Conservation (phyloP, 2,113 vertebrate genomes). For the Tupaia chinensis region DNA sequence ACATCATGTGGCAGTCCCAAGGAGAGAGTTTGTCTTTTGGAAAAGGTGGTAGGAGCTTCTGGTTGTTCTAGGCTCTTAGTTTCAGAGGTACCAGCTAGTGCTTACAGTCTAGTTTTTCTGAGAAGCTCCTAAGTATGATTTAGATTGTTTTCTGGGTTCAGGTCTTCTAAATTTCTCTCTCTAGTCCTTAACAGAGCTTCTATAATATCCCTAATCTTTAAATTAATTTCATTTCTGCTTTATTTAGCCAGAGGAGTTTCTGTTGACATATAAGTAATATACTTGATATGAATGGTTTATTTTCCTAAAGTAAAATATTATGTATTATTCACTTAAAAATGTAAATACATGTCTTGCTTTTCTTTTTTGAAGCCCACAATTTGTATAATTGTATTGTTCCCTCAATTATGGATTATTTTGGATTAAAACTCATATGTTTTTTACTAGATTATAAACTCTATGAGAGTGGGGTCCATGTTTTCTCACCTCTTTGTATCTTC, state of each 20-base stretch:
- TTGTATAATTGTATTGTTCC: conserved; percentile 9
- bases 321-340: conserved; percentile 48
- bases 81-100: background rate
- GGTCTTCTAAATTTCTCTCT: background rate
- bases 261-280: conserved; percentile 13
- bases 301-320: conserved; percentile 44
- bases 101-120: conserved; percentile 35
- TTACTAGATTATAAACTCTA: background rate
- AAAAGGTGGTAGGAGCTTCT: background rate
- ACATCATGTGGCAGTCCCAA: background rate
- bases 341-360: conserved; percentile 22
- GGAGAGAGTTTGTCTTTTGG: background rate
- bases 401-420: conserved; percentile 43
- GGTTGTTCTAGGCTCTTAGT: background rate
- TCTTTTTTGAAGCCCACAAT: conserved; percentile 19
- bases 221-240: conserved; percentile 57
- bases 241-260: conserved; percentile 29
- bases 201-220: background rate
- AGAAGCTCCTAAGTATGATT: background rate
- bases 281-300: conserved; percentile 41
- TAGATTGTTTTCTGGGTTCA: background rate
- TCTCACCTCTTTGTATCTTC: conserved; percentile 23
- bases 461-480: background rate
- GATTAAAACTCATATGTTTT: background rate
- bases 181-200: conserved; percentile 2